Base-by-base conservation (phyloP, 92 coral and sea anemone genomes). In the Actinernus sp. region DNA sequence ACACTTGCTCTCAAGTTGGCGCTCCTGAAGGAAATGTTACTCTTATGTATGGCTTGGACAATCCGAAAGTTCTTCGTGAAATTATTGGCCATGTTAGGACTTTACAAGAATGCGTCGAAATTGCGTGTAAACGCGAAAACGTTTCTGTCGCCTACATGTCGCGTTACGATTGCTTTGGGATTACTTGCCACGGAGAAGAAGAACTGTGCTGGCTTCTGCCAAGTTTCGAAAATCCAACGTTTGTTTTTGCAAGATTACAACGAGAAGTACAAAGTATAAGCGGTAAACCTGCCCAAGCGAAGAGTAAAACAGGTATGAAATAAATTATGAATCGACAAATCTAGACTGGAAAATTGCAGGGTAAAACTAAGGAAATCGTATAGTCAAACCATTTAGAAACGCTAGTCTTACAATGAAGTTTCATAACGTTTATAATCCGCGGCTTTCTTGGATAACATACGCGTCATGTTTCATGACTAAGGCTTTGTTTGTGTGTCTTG, bases 201-300 rank as follows among this genome's bases (percentile, higher is more conserved):
- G 74, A 61, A 32, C 21, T 31, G 0, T 81, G 88, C n/a, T 18
- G 71, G 49, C 61, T 73, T 46, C 38, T 31, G 20, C 57, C 74
- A 32, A 40, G 55, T 48, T 29, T 55, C 38, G 46, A 81, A 30
- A 53, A 68, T 19, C 60, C 88, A 27, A 48, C 76, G n/a, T 65
- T 37, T 33, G 54, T 73, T 30, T 81, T 81, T 81, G 82, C 72
- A 49, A 57, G 73, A 58, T 14, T 81, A 29, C 79, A 47, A 24
- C 56, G 82, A 58, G 67, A 30, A 37, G 18, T 49, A 1, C 26
- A 32, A 37, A 56, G 32, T 19, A 33, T 36, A 9, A 17, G 13
- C 17, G 27, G 29, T n/a, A 20, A 19, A 20, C 46, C 31, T 1
- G 48, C 22, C 26, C 41, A 34, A 14, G 14, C 41, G 41, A 34